Evolutionary conservation across 2,113 vertebrate species (phyloP), one percentile per base, ranked within the genome.

Genomic region (Xiphophorus couchianus): DNA sequence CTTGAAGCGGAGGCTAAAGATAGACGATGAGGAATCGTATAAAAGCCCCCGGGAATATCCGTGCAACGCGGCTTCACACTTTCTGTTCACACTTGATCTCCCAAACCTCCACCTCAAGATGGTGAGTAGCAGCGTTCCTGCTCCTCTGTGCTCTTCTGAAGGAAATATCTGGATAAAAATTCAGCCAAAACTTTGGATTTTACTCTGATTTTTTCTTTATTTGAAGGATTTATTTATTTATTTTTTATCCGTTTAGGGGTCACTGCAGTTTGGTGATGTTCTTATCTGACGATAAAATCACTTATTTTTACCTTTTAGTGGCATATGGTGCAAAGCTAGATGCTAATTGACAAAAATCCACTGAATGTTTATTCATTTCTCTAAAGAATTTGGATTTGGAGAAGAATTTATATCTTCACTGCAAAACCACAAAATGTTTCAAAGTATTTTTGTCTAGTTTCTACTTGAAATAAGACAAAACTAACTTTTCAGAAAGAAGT

Each of bases 1-100:
- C 92, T 93, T 95, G 92, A 94, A 85, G 89, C 77, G 86, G 90
- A 10, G 82, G 86, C 93, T 95, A 95, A 93, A 95, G 91, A 94
- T 95, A 95, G 94, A 84, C 65, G 64, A 28, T 31, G 69, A 35
- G 3, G 19, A 25, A 74, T 19, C 66, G 87, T 95, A 95, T 95
- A 95, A 92, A 95, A 94, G 83, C 90, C 89, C 77, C 85, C 62
- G 9, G 80, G 76, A 74, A 86, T 71, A 62, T 28, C 19, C 42
- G 78, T 74, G 74, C 66, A 75, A 76, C 68, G 93, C 94, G 93
- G 94, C 91, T 93, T 91, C 93, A 92, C 90, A 84, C 74, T 83
- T 78, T 92, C 93, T 90, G 93, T 88, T 88, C 91, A 91, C 78
- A 90, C 88, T 92, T 90, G 81, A 91, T 89, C 93, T 78, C 83